phyloP scores from a whole-genome alignment of 2,888 invertebrate species.

The Iselma pallidipennis region DNA sequence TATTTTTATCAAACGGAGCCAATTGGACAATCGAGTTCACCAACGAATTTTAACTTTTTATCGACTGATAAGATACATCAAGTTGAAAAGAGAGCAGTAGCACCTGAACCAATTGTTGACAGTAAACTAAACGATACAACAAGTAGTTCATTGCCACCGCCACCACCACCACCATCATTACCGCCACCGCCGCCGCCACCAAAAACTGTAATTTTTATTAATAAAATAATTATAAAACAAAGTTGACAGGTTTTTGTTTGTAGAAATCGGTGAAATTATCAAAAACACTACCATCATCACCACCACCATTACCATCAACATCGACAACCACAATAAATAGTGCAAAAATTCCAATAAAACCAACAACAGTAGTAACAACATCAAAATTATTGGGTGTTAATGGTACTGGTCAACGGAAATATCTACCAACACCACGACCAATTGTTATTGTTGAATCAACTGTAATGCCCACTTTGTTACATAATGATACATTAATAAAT shows the following conservation, averaged over 20 bases:
- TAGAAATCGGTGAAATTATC: conserved; percentile 3
- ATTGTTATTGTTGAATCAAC: conserved; percentile 3
- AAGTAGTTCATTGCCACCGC: too few relatives aligned
- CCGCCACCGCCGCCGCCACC: not conserved
- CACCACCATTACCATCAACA: conserved; percentile 11
- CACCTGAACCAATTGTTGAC: not conserved
- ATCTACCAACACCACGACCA: conserved; percentile 26
- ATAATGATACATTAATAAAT: conserved; percentile 12
- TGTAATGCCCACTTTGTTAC: conserved; percentile 8
- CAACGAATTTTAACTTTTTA: not conserved
- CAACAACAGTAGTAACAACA: not conserved
- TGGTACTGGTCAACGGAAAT: conserved; percentile 56
- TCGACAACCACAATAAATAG: not conserved
- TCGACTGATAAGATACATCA: too few relatives aligned
- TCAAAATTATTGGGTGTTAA: conserved; percentile 55
- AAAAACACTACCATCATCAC: conserved; percentile 12
- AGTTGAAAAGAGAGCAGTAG: not conserved
- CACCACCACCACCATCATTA: not conserved
- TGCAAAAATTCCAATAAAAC: conserved; percentile 1
- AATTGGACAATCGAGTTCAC: not conserved
- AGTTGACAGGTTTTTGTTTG: not conserved
- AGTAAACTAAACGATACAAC: not conserved
- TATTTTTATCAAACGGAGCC: not conserved
- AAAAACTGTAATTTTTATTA: too few relatives aligned
- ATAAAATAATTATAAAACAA: too few relatives aligned